phyloP scores from a whole-genome alignment of 2,113 vertebrate species.

The Colius striatus region DNA sequence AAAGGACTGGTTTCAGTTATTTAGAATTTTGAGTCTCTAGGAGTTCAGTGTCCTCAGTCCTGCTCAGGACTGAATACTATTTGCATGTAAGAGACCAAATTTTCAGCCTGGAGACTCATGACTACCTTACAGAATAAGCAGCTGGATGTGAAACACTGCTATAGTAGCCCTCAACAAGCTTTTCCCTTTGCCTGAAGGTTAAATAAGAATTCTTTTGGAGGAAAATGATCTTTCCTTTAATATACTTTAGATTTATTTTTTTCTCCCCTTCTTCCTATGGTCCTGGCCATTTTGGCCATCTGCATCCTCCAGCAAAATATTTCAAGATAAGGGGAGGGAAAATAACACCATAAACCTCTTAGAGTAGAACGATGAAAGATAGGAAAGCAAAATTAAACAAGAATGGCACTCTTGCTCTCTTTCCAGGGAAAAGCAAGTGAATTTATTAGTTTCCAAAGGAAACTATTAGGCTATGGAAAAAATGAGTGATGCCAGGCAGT shows the following conservation, averaged over 20 bases:
- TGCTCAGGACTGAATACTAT: background rate
- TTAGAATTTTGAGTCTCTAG: background rate
- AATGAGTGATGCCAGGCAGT: background rate
- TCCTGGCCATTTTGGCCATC: background rate
- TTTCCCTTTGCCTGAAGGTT: background rate
- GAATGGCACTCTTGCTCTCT: background rate
- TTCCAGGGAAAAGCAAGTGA: background rate
- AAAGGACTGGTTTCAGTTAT: background rate
- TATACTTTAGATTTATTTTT: background rate
- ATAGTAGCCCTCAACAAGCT: background rate
- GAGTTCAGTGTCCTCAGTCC: background rate
- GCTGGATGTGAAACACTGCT: background rate
- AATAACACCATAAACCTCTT: background rate
- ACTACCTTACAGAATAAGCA: background rate
- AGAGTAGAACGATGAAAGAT: background rate
- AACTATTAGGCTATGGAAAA: background rate
- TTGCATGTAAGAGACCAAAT: background rate
- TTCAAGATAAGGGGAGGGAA: background rate
- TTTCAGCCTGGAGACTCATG: background rate
- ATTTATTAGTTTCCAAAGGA: background rate
- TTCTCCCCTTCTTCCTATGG: accelerated
- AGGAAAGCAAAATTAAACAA: background rate
- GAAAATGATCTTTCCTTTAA: background rate
- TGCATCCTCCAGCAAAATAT: background rate
- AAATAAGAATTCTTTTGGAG: background rate